Base-by-base conservation (phyloP, 2,888 invertebrate species). In the Eledona agricola region DNA sequence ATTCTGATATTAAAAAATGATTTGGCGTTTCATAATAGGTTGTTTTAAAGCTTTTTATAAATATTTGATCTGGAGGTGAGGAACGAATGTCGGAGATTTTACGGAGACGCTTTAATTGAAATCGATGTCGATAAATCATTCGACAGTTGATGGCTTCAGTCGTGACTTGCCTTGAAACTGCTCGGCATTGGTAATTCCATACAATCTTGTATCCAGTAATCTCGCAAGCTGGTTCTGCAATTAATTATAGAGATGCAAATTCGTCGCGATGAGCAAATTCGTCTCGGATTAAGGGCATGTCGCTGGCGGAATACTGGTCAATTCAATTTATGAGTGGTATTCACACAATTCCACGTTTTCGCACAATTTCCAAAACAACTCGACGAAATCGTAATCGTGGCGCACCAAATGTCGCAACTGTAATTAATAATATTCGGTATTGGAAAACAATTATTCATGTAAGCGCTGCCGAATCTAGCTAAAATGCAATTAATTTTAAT, bases 171-270 rank as follows among this genome's bases (percentile, higher is more conserved):
- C 16, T 45, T 10, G 11, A 34, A 45, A 32, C 19, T 26, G 19
- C 40, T 7, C 25, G 13, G 10, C 40, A 28, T 28, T 40, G 16
- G 17, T 28, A 40, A 34, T 45, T 45, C 32, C 34, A 20, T 16
- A 28, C 29, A 51, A 51, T 51, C 42, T 51, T 42, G 51, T 26
- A 34, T 50, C 28, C 42, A 29, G 38, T 55, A 47, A 46, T 51
- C 55, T 55, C 55, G 37, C 51, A 49, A 56, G 42, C 51, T 47
- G 29, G 16, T 49, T 28, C 28, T 25, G 29, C 47, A 47, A 52
- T 56, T 56, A 56, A 56, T 56, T 52, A 56, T 55, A 38, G 35
- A 51, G 51, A 60, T 60, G 59, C 58, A 55, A 58, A 58, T 60
- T 51, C 54, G 51, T 51, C 47, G 57, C 55, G 42, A 45, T 47